Conservation (phyloP, 2,797 vertebrate species). For the Sus cebifrons region DNA sequence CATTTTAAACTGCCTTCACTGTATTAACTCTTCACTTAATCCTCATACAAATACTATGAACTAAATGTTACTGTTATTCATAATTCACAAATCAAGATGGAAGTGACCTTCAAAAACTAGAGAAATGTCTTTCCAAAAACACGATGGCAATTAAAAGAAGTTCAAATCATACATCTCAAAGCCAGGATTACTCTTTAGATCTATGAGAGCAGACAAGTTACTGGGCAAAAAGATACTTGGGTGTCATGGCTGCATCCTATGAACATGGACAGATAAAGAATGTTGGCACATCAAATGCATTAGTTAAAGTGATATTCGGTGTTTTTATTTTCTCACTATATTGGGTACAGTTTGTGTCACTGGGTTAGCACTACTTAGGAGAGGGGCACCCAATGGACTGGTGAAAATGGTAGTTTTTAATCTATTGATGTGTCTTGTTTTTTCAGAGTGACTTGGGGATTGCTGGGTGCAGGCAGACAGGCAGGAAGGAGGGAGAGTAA, state of each 20-base stretch:
- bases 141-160: neutral
- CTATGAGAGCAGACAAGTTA: neutral
- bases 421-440: neutral
- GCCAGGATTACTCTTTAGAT: neutral
- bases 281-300: neutral
- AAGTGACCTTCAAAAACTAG: neutral
- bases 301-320: neutral
- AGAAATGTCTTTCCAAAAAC: neutral
- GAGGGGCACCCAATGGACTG: neutral
- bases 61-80: neutral
- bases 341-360: neutral
- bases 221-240: neutral
- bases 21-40: neutral
- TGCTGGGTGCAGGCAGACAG: neutral
- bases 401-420: neutral
- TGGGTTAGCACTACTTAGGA: neutral
- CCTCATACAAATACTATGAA: neutral
- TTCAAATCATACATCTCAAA: neutral
- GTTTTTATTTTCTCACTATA: neutral
- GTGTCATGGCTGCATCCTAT: neutral
- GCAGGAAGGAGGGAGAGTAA: neutral
- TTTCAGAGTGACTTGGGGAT: neutral
- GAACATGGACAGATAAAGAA: neutral
- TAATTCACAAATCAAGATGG: neutral
- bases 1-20: neutral